phyloP scores from a whole-genome alignment of 2,888 invertebrate genomes.

The Amphiduros pacificus region DNA sequence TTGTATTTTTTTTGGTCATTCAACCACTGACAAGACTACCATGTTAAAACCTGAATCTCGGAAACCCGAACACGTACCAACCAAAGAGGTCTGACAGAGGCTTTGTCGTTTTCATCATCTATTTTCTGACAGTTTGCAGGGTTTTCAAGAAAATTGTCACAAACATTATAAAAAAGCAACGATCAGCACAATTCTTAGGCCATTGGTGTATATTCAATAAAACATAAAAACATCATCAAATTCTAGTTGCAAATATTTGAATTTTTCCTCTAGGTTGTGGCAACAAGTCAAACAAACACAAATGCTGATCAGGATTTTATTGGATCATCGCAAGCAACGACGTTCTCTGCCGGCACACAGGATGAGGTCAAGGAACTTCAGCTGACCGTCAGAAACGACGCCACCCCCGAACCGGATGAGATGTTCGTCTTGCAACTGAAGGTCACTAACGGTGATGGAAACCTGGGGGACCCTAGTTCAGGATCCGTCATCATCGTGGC shows the following conservation, averaged over 20 bases:
- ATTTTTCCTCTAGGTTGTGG: neutral
- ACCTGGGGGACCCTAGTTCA: slow-evolving; percentile 32
- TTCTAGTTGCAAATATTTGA: neutral
- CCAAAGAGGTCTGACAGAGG: too few relatives aligned
- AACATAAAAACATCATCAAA: too few relatives aligned
- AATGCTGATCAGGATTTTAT: slow-evolving; percentile 43
- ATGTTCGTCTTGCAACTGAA: slow-evolving; percentile 38
- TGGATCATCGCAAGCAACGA: slow-evolving; percentile 46
- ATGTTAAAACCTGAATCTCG: too few relatives aligned
- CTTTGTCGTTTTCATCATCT: too few relatives aligned
- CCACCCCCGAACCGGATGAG: slow-evolving; percentile 47
- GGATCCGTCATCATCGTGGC: slow-evolving; percentile 45
- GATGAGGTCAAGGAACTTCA: slow-evolving; percentile 31
- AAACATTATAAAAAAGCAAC: neutral
- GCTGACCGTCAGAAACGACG: slow-evolving; percentile 50
- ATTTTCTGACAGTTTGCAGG: too few relatives aligned
- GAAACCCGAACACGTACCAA: too few relatives aligned
- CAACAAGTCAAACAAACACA: neutral
- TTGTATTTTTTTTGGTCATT: neutral
- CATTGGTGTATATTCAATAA: too few relatives aligned
- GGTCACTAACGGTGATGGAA: slow-evolving; percentile 32
- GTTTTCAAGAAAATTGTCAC: neutral
- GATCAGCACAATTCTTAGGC: too few relatives aligned
- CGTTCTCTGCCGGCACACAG: slow-evolving; percentile 37
- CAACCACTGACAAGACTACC: neutral